Evolutionary conservation across 2,888 invertebrate genomes (phyloP).

Genomic region (Zhuqinia jingwanae): DNA sequence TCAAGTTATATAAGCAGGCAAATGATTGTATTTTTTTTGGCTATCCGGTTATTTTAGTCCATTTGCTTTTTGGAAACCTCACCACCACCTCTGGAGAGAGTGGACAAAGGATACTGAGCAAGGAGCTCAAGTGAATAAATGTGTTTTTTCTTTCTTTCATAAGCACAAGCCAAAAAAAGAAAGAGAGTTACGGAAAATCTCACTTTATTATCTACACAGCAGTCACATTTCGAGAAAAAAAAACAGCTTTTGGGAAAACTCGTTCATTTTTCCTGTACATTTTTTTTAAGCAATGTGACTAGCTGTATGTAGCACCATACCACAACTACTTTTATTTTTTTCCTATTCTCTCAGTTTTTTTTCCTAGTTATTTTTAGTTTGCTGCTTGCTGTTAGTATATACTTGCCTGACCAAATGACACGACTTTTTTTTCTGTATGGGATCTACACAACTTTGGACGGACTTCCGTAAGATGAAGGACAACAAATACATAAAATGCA

Average conservation of each 20-base stretch:
- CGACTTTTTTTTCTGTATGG: background rate
- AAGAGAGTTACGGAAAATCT: constrained; percentile 42
- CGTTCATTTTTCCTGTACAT: constrained; percentile 19
- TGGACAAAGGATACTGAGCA: constrained; percentile 33
- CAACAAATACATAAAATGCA: constrained; percentile 3
- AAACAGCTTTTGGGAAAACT: background rate
- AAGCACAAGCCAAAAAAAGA: background rate
- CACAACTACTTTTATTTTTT: background rate
- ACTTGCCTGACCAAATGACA: constrained; percentile 14
- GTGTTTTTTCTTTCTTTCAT: constrained; percentile 25
- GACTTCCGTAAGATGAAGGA: background rate
- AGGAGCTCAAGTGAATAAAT: constrained; percentile 53
- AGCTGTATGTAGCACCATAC: background rate
- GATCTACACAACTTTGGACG: background rate
- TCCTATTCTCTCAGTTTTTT: background rate
- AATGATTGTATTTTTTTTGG: constrained; percentile 20
- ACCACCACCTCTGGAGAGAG: background rate
- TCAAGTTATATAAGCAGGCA: background rate
- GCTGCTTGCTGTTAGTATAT: background rate
- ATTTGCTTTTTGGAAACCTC: constrained; percentile 21
- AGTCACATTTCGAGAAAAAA: constrained; percentile 14
- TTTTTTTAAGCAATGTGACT: background rate
- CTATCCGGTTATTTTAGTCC: constrained; percentile 33
- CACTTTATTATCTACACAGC: constrained; percentile 54
- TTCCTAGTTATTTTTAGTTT: constrained; percentile 2